phyloP scores from a whole-genome alignment of 1,140 invertebrate species.

The Prorops nasuta region DNA sequence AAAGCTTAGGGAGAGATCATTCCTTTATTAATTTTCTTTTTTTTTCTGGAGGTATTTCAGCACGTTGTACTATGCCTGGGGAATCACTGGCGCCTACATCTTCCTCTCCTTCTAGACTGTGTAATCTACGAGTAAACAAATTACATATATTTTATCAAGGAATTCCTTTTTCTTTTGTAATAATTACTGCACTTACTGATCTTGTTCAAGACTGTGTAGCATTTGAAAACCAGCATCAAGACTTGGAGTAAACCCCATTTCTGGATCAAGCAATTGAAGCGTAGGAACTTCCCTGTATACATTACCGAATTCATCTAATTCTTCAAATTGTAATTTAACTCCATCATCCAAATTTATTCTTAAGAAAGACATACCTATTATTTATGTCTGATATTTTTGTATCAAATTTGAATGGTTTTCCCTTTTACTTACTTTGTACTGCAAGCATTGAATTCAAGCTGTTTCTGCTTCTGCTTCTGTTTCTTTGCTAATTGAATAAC shows the following conservation, averaged over 20 bases:
- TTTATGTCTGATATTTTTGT: background rate
- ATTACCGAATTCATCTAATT: constrained; percentile 49
- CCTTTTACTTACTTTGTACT: constrained; percentile 34
- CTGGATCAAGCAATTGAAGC: constrained; percentile 53
- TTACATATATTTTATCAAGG: background rate
- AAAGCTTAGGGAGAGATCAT: too few relatives aligned
- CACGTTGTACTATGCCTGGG: constrained; percentile 16
- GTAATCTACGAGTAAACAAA: constrained; percentile 34
- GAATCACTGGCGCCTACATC: constrained; percentile 45
- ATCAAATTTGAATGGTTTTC: background rate
- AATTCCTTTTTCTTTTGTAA: background rate
- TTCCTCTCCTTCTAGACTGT: constrained; percentile 46
- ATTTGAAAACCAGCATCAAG: constrained; percentile 58
- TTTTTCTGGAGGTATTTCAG: constrained; percentile 9
- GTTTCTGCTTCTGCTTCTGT: constrained; percentile 54
- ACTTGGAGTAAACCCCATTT: constrained; percentile 53
- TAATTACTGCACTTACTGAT: constrained; percentile 40
- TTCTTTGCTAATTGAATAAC: too few relatives aligned
- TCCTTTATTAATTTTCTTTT: constrained; percentile 14
- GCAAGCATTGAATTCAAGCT: constrained; percentile 44
- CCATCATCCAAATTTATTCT: constrained; percentile 51
- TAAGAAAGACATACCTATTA: constrained; percentile 15
- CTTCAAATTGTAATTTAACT: constrained; percentile 48
- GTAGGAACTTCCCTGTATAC: constrained; percentile 51
- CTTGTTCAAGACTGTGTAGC: constrained; percentile 56